These are phyloP conservation scores for Plagiodera versicolora DNA, from an alignment of 2,888 invertebrate species.

Conservation along the genomic window DNA sequence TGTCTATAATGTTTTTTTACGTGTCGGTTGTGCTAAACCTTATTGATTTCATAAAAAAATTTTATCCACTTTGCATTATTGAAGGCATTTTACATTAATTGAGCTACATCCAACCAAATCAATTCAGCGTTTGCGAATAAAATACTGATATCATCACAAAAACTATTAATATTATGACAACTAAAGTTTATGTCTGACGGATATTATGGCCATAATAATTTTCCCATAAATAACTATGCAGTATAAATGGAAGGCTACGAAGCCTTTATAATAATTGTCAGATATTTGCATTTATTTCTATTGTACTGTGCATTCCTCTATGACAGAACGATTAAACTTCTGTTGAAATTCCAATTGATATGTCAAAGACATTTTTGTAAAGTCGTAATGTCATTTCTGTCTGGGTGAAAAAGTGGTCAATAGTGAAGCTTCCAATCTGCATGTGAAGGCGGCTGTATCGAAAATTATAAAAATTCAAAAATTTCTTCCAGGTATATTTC, in stretches of 20 bases:
- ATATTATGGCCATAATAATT: neutral
- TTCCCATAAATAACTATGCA: neutral
- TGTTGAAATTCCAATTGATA: neutral
- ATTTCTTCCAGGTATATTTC: slow-evolving; percentile 35
- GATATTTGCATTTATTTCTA: slow-evolving; percentile 20
- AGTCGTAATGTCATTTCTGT: neutral
- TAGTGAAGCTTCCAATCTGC: neutral
- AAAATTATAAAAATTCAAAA: slow-evolving; percentile 2
- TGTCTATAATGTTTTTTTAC: neutral
- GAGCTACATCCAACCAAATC: slow-evolving; percentile 41
- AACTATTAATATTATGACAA: neutral
- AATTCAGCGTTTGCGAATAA: slow-evolving; percentile 25
- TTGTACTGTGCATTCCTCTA: neutral
- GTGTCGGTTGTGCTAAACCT: neutral
- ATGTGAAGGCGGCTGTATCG: neutral
- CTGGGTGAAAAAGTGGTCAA: neutral
- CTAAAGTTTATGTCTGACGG: neutral
- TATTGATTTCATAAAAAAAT: slow-evolving; percentile 12
- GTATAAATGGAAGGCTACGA: neutral
- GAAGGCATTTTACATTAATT: slow-evolving; percentile 47
- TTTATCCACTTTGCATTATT: slow-evolving; percentile 48
- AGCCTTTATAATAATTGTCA: slow-evolving; percentile 10
- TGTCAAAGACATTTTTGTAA: neutral
- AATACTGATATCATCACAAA: slow-evolving; percentile 27
- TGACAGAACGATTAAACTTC: neutral